Evolutionary conservation across 2,113 vertebrate species (phyloP).

Genomic region (Laterallus jamaicensis): DNA sequence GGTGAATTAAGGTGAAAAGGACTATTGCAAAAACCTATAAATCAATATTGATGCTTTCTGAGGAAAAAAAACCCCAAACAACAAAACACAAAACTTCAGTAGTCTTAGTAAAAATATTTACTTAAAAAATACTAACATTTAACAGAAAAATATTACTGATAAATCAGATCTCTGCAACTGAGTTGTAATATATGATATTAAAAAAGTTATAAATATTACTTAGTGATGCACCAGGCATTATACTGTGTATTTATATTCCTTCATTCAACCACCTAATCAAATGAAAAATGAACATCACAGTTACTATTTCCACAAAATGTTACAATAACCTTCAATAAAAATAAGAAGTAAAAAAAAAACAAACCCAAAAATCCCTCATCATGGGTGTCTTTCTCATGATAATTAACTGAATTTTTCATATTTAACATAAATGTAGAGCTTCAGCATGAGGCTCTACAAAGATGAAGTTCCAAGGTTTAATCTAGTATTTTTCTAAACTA

Average conservation of each 20-base stretch:
- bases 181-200: neutral
- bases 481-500: neutral
- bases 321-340: neutral
- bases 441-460: neutral
- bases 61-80: neutral
- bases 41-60: neutral
- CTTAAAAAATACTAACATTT: neutral
- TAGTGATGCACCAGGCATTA: neutral
- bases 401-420: neutral
- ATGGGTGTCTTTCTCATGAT: neutral
- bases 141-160: neutral
- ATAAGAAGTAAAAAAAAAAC: neutral
- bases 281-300: neutral
- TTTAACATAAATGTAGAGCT: neutral
- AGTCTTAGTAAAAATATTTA: neutral
- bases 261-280: neutral
- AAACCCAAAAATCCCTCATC: neutral
- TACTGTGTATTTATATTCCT: neutral
- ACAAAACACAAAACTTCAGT: accelerated
- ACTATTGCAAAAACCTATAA: neutral
- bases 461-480: neutral
- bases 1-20: neutral
- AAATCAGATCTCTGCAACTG: neutral
- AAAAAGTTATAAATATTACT: neutral
- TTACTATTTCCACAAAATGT: neutral